phyloP scores from a whole-genome alignment of 1,140 invertebrate species.

The Dufourea novaeangliae region DNA sequence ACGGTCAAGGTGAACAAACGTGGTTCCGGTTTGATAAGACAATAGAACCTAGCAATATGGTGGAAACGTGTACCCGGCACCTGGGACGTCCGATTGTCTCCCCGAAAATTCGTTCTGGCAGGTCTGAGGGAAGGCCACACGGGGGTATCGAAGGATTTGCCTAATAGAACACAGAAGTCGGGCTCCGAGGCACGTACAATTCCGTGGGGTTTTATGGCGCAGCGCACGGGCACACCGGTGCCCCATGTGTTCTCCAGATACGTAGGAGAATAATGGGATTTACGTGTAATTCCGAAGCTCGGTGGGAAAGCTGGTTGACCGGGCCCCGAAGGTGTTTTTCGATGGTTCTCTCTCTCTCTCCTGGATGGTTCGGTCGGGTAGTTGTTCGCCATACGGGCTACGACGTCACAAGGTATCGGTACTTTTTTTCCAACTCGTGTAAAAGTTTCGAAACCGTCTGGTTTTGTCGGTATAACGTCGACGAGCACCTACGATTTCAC shows the following conservation, averaged over 20 bases:
- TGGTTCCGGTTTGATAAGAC: not conserved
- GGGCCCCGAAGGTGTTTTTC: conserved; percentile 1
- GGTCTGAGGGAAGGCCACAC: not conserved
- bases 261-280: conserved; percentile 52
- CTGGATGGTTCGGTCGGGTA: not conserved
- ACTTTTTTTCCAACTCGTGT: conserved; percentile 22
- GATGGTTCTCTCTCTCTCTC: conserved; percentile 15
- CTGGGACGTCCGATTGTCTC: not conserved
- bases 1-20: no score
- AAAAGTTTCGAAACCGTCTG: conserved; percentile 55
- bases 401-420: conserved; percentile 12
- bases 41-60: not conserved
- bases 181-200: conserved; percentile 32
- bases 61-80: not conserved
- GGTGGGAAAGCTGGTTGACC: conserved; percentile 3
- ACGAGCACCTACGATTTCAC: conserved; percentile 56
- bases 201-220: conserved; percentile 31
- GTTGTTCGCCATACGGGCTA: conserved; percentile 56
- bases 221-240: not conserved
- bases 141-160: not conserved
- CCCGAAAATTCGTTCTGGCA: not conserved
- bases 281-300: conserved; percentile 53
- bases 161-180: conserved; percentile 3
- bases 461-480: no score
- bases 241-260: conserved; percentile 67